phyloP scores from a whole-genome alignment of 2,797 vertebrate genomes.

The Agapornis canus region DNA sequence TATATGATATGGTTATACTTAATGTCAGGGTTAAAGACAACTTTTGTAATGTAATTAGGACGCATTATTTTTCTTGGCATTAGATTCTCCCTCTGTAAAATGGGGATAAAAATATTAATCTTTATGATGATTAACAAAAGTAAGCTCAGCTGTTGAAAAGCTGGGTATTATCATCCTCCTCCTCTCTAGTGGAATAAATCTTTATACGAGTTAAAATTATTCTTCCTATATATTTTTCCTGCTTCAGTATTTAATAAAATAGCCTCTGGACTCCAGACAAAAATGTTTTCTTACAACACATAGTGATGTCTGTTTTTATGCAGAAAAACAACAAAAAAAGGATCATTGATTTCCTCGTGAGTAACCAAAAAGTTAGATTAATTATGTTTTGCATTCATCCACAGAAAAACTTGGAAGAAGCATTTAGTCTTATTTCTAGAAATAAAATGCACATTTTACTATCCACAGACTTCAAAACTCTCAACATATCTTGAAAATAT shows the following conservation, averaged over 20 bases:
- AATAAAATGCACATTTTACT: not conserved
- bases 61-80: not conserved
- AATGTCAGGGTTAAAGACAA: not conserved
- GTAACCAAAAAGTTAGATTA: not conserved
- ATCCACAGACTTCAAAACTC: not conserved
- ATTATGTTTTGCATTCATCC: slow-evolving; percentile 25
- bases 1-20: not conserved
- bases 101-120: not conserved
- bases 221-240: not conserved
- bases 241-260: slow-evolving; percentile 1
- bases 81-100: not conserved
- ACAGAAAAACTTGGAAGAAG: slow-evolving; percentile 10
- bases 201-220: not conserved
- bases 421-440: not conserved
- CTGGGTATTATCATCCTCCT: not conserved
- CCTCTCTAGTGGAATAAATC: not conserved
- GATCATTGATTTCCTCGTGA: not conserved
- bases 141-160: not conserved
- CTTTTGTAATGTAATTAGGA: not conserved
- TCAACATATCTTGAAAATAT: not conserved
- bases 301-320: not conserved
- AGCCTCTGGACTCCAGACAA: not conserved
- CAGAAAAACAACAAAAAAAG: not conserved
- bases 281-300: not conserved
- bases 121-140: not conserved